Evolutionary conservation across 2,797 vertebrate species (phyloP).

Genomic region (Aeoliscus strigatus): DNA sequence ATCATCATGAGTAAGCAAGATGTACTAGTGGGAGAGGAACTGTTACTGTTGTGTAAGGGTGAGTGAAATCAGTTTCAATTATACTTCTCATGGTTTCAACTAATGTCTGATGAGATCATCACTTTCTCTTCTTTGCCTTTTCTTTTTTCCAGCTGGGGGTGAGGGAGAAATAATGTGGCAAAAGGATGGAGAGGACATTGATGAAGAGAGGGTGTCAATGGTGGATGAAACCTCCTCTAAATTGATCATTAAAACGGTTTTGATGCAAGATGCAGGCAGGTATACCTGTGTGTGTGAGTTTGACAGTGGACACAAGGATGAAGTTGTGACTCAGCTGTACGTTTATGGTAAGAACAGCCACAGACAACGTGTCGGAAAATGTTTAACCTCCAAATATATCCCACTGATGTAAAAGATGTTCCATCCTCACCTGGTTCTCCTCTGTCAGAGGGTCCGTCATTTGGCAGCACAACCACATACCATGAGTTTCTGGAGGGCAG

Average conservation of each 20-base stretch:
- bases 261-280: conserved; percentile 39
- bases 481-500: conserved; percentile 72
- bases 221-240: conserved; percentile 58
- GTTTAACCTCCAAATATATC: no score
- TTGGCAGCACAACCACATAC: conserved; percentile 51
- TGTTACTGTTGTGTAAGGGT: conserved; percentile 73
- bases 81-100: not conserved
- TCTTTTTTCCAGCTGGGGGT: conserved; percentile 38
- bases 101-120: not conserved
- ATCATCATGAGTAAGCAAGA: conserved; percentile 53
- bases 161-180: conserved; percentile 63
- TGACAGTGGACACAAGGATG: fast-evolving
- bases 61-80: conserved; percentile 13
- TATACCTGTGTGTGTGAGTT: conserved; percentile 60
- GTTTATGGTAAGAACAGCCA: conserved; percentile 55
- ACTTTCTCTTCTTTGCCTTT: not conserved
- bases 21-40: conserved; percentile 41
- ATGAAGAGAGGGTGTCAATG: conserved; percentile 5
- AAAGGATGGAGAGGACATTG: conserved; percentile 50
- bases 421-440: no score
- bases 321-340: not conserved
- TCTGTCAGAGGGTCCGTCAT: conserved; percentile 60
- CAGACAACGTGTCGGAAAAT: not conserved
- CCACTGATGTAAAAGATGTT: no score
- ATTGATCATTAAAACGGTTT: conserved; percentile 39